Evolutionary conservation across 53 echinoderm and acorn worm genomes (phyloP), one percentile per base, ranked within the genome.

Genomic region (Pentamera pediparva): DNA sequence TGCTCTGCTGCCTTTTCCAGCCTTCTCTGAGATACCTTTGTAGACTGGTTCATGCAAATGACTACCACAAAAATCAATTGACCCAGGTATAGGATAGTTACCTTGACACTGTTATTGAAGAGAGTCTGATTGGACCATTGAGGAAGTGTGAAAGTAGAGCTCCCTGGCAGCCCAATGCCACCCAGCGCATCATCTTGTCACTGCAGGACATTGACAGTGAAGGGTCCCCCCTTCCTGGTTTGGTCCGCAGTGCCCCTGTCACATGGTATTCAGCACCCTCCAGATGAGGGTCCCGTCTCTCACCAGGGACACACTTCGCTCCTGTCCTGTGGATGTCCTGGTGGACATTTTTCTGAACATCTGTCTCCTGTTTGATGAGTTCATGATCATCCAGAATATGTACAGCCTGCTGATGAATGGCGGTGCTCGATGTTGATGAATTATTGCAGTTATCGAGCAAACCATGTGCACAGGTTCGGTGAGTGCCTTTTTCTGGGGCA

Each of bases 131-230:
- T 26, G 86, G 98, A 39, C 76, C 51, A 2, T 50, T 24, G 21
- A 98, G 31, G 56, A 98, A 91, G 56, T 98, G 98, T 10, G 98
- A 86, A 30, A 98, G 79, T 58, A 98, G 57, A 26, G 98, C 98
- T 64, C 98, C 98, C 86, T 98, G 98, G n/a, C 75, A 86, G 3
- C 98, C 98, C 1, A 91, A 37, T 5, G 87, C 61, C 50, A 83
- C 92, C 98, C 98, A 98, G 31, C 76, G 78, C 21, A 91, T 86
- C 40, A 98, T 86, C 78, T 98, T 98, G 73, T 98, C 98, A 33
- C 98, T 98, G 70, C 98, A 98, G 1, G 89, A 88, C 91, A 98
- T 98, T 30, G 91, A 92, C 34, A 86, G 40, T 9, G 83, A 86
- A 6, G 65, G 83, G 54, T 89, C 88, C 22, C 98, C 98, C 27